Evolutionary conservation across 2,888 invertebrate genomes (phyloP), one percentile per base, ranked within the genome.

Genomic region (Sesia apiformis): DNA sequence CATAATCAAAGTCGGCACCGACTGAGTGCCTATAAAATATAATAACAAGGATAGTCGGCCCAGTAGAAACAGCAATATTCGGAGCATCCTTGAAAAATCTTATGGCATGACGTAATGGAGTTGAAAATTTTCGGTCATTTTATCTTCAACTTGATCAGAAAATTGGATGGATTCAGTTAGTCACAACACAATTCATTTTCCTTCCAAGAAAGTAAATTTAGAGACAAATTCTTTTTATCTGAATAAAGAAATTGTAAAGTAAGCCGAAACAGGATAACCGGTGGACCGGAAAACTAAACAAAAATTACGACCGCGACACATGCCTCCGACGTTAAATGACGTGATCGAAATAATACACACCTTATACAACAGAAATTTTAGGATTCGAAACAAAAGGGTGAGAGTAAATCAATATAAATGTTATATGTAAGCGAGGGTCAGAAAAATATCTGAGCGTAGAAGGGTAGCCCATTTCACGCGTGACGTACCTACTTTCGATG

Each of bases 361-460:
- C 8, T 4, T 4, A 8, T 46, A 46, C 46, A n/a, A 23, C 23
- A 46, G 4, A 46, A 46, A 46, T 8, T 46, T 46, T 46, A 46
- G 46, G n/a, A 46, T 46, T 46, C 46, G 46, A 46, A 52, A 56
- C 53, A 56, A 56, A 56, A 43, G 56, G n/a, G 8, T 38, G 6
- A 49, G 46, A 43, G 53, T 53, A 51, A 46, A 56, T 56, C 56
- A 53, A 56, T 56, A 56, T 38, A 42, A 56, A 53, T 52, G 53
- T 46, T 46, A 46, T 8, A 8, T 8, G n/a, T 46, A 46, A 8
- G 46, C 7, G 46, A 46, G 46, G 46, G 46, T 46, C 46, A 46
- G 23, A 23, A 23, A 46, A 46, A 46, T 46, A 46, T 23, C 46
- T 46, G n/a, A n/a, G 46, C 8, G 46, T 46, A 46, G 23, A 46